Conservation (phyloP, 2,797 vertebrate genomes). For the Esox masquinongy region DNA sequence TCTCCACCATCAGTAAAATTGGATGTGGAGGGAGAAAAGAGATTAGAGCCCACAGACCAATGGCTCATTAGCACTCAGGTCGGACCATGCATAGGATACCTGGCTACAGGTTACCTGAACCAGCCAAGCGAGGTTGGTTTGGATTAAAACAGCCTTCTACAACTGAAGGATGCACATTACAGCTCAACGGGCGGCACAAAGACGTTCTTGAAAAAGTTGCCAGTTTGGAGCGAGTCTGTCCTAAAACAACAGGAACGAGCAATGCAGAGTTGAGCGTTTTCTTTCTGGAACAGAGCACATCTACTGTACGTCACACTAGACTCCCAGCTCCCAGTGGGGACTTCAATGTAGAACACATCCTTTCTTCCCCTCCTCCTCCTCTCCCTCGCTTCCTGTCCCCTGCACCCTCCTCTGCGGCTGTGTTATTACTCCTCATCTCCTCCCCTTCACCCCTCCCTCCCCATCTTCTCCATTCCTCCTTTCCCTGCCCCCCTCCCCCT, state of each 20-base stretch:
- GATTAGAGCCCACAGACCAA: background rate
- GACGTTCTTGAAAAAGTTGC: constrained; percentile 39
- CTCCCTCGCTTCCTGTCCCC: background rate
- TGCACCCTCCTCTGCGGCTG: background rate
- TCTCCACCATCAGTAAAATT: background rate
- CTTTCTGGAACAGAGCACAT: constrained; percentile 62
- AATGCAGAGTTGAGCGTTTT: constrained; percentile 50
- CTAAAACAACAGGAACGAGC: constrained; percentile 37
- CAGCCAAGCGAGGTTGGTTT: background rate
- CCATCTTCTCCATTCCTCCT: too few relatives aligned
- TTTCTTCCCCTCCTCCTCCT: constrained; percentile 41
- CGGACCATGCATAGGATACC: background rate
- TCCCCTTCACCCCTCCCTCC: too few relatives aligned
- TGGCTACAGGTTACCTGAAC: background rate
- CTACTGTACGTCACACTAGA: constrained; percentile 64
- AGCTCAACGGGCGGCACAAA: constrained; percentile 19
- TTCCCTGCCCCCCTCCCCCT: too few relatives aligned
- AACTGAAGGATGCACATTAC: background rate
- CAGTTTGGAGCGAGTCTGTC: constrained; percentile 32
- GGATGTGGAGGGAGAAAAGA: background rate
- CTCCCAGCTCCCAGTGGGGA: constrained; percentile 61
- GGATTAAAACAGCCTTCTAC: background rate
- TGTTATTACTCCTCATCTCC: background rate
- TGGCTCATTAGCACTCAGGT: background rate
- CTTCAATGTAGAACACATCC: constrained; percentile 74